Percentiles rank a stretch among this genome's conserved stretches.
phyloP scores from a whole-genome alignment of 2,797 vertebrate genomes.

The Labroides dimidiatus region DNA sequence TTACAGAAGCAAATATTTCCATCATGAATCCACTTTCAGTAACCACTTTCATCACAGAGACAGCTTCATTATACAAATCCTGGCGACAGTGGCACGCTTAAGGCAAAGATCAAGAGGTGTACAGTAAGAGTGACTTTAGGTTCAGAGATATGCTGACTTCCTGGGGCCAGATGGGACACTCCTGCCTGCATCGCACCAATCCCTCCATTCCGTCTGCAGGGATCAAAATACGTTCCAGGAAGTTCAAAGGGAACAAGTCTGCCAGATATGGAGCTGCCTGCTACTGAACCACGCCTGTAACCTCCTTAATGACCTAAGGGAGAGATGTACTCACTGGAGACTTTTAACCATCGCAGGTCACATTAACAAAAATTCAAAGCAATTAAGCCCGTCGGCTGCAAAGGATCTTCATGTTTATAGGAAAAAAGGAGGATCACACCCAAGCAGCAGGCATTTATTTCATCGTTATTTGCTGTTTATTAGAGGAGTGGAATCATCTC shows the following conservation, averaged over 20 bases:
- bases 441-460: conserved; percentile 6
- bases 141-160: conserved; percentile 26
- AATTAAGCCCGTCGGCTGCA: conserved; percentile 15
- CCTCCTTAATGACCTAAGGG: conserved; percentile 49
- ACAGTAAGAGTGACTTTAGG: conserved; percentile 18
- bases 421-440: conserved; percentile 16
- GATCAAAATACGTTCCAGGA: conserved; percentile 51
- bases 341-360: conserved; percentile 36
- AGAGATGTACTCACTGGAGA: conserved; percentile 24
- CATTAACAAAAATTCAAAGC: conserved; percentile 46
- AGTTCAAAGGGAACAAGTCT: conserved; percentile 59
- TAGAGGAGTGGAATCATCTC: not conserved
- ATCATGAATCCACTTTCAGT: not conserved
- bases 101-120: conserved; percentile 6
- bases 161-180: conserved; percentile 27
- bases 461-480: conserved; percentile 12
- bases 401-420: conserved; percentile 28
- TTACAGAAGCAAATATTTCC: not conserved
- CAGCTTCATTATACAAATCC: conserved; percentile 23
- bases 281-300: conserved; percentile 59
- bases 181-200: conserved; percentile 20
- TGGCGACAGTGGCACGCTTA: not conserved
- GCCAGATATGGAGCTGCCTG: conserved; percentile 39
- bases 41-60: not conserved
- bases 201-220: conserved; percentile 33